A percentile compares a stretch with the other conserved stretches of the same genome.
These are phyloP conservation scores for Furcula furcula DNA, from an alignment of 2,888 invertebrate species.

Conservation along the genomic window DNA sequence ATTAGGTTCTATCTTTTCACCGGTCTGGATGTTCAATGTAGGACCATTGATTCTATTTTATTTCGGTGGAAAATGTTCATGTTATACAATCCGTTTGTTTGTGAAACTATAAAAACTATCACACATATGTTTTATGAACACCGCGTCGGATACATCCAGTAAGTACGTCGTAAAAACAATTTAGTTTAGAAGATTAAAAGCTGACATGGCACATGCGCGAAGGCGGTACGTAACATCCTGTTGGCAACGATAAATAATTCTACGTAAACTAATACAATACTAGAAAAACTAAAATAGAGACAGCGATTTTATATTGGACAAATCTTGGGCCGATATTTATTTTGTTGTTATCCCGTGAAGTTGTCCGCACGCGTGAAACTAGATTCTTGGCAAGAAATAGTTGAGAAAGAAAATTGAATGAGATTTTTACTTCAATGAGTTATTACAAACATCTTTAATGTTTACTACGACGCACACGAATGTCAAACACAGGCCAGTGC, in stretches of 20 bases:
- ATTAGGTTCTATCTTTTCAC: not conserved
- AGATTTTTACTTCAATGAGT: constrained; percentile 23
- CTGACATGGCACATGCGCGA: constrained; percentile 6
- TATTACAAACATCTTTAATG: constrained; percentile 27
- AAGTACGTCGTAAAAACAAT: constrained; percentile 19
- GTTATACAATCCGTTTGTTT: constrained; percentile 19
- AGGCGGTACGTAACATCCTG: constrained; percentile 41
- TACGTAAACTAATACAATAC: constrained; percentile 22
- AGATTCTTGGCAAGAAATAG: constrained; percentile 37
- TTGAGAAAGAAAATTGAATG: constrained; percentile 23
- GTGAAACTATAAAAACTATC: constrained; percentile 24
- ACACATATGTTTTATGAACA: constrained; percentile 19
- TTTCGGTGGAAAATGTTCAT: constrained; percentile 4
- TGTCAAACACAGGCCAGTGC: no score
- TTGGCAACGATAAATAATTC: constrained; percentile 26
- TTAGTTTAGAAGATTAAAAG: constrained; percentile 23
- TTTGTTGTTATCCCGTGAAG: constrained; percentile 30
- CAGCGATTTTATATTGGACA: constrained; percentile 3
- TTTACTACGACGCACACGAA: constrained; percentile 29
- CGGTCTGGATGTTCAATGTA: no score
- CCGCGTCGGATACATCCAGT: constrained; percentile 19
- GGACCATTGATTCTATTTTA: no score
- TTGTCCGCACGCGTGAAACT: constrained; percentile 23
- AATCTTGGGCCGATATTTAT: no score
- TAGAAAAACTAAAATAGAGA: constrained; percentile 36